Conservation (phyloP, 2,888 invertebrate species). For the Diogma glabrata region DNA sequence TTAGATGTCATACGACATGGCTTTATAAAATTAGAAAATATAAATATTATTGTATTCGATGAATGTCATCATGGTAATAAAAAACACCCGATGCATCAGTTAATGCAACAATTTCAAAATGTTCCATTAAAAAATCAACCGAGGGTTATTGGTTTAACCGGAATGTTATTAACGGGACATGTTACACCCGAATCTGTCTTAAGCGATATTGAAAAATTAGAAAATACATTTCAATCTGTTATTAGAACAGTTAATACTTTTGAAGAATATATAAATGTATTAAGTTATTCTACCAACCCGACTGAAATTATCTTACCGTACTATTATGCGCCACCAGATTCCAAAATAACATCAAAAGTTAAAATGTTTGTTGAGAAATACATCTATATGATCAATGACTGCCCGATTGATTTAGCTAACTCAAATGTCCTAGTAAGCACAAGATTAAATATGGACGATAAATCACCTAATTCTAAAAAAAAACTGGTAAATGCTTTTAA, state of each 20-base stretch:
- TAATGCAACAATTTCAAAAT: slow-evolving; percentile 52
- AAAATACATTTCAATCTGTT: slow-evolving; percentile 59
- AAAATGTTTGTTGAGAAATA: neutral
- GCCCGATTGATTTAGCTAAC: slow-evolving; percentile 21
- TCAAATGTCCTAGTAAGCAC: neutral
- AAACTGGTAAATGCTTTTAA: slow-evolving; percentile 38
- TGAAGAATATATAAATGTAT: slow-evolving; percentile 32
- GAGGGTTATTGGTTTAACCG: slow-evolving; percentile 74
- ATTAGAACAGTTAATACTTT: slow-evolving; percentile 55
- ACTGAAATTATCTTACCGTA: slow-evolving; percentile 32
- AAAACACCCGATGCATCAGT: slow-evolving; percentile 67
- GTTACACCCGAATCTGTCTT: slow-evolving; percentile 43
- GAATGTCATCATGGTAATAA: slow-evolving; percentile 87
- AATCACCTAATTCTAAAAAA: slow-evolving; percentile 35
- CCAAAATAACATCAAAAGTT: neutral
- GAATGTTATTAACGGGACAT: slow-evolving; percentile 70
- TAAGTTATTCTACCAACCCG: slow-evolving; percentile 46
- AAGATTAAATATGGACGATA: slow-evolving; percentile 23
- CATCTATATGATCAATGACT: slow-evolving; percentile 16
- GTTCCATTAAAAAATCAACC: slow-evolving; percentile 42
- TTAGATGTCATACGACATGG: slow-evolving; percentile 54
- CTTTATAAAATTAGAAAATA: slow-evolving; percentile 43
- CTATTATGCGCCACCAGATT: too few relatives aligned
- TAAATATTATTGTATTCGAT: slow-evolving; percentile 82
- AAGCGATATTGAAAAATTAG: slow-evolving; percentile 46